Evolutionary conservation across 2,113 vertebrate genomes (phyloP).

Genomic region (Percopsis transmontana): DNA sequence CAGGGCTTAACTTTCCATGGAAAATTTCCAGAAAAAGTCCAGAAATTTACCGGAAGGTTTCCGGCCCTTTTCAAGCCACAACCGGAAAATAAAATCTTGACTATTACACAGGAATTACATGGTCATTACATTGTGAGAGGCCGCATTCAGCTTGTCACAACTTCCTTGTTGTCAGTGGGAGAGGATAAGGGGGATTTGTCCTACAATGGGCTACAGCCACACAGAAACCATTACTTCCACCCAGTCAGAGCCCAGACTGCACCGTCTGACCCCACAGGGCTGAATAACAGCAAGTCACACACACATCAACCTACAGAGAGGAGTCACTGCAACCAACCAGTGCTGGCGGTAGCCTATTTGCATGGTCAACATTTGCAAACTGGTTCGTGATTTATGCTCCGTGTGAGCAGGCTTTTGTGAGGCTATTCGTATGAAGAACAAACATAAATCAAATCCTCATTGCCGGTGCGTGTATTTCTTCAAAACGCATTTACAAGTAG

Average conservation of each 20-base stretch:
- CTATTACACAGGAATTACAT: slow-evolving; percentile 42
- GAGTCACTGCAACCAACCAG: background rate
- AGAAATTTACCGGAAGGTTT: too few relatives aligned
- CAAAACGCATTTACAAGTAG: background rate
- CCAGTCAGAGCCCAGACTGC: slow-evolving; percentile 68
- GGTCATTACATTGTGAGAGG: slow-evolving; percentile 48
- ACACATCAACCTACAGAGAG: slow-evolving; percentile 11
- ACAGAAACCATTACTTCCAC: slow-evolving; percentile 73
- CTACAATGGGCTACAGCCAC: slow-evolving; percentile 64
- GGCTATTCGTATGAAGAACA: background rate
- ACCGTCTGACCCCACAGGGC: slow-evolving; percentile 55
- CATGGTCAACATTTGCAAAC: background rate
- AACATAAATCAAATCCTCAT: background rate
- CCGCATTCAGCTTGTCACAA: slow-evolving; percentile 63
- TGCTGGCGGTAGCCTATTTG: background rate
- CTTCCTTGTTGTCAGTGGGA: slow-evolving; percentile 75
- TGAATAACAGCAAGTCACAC: slow-evolving; percentile 25
- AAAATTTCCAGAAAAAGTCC: too few relatives aligned
- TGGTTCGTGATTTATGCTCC: background rate
- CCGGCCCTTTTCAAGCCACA: slow-evolving; percentile 35
- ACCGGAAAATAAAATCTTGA: slow-evolving; percentile 28
- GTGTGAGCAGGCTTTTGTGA: background rate
- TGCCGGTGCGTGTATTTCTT: background rate
- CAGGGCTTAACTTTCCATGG: too few relatives aligned
- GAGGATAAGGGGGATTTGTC: slow-evolving; percentile 73